Base-by-base conservation (phyloP, 92 coral and sea anemone genomes). In the Epizoanthus illoricatus region DNA sequence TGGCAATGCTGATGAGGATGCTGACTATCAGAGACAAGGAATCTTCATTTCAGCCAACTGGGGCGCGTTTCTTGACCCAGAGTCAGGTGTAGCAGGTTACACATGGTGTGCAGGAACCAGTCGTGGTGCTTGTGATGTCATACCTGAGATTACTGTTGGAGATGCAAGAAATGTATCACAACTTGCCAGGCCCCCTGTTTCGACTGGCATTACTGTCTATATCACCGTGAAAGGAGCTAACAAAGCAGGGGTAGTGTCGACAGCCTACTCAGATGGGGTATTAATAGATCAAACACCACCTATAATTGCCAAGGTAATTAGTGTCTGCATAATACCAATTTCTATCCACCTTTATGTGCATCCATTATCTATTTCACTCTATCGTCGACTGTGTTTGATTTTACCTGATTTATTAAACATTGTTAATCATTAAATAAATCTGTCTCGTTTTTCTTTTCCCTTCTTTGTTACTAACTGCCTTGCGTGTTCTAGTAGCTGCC, bases 51-150 rank as follows among this genome's bases (percentile, higher is more conserved):
- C 87, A 19, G 91, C 90, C 45, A 91, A 91, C 86, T 93, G 98
- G 98, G 98, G 91, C 21, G 85, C 84, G 73, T 93, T 85, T 79
- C 49, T 68, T 33, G 98, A 93, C 65, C 76, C 85, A 36, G 98
- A 93, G 70, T 91, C 98, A 52, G 91, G 88, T 16, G 80, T 93
- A 28, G 75, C 60, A 17, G 76, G 80, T 63, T 93, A 87, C 87
- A 84, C 81, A 23, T 84, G 88, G 88, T 93, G 98, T 69, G 98
- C 98, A 2, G 98, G 98, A 4, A 93, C 92, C 18, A 71, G 65
- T 1, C 78, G 72, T 71, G 98, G 95, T 11, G 69, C 86, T 15
- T 93, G 98, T 75, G 98, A 93, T 74, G 73, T 93, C 42, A 70
- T 93, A 21, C 80, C 88, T 5, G 84, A 83, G 81, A 87, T 84